Percentiles rank a stretch among this genome's conserved stretches.
Evolutionary conservation across 2,888 invertebrate genomes (phyloP).

Genomic region (Neoitamus cyanurus): DNA sequence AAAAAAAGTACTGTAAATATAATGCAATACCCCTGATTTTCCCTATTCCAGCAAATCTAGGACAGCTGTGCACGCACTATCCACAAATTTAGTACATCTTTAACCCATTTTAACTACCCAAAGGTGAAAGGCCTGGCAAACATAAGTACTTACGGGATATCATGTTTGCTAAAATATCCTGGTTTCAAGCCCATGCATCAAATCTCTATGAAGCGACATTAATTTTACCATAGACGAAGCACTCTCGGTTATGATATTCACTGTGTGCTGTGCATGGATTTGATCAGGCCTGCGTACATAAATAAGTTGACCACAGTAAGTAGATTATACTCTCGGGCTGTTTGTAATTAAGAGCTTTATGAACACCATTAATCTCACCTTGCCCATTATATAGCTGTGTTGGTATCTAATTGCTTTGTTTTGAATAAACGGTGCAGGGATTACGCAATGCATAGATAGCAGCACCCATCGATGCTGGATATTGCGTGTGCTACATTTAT

Average conservation of each 20-base stretch:
- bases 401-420: constrained; percentile 2
- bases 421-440: background rate
- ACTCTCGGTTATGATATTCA: background rate
- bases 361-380: constrained; percentile 5
- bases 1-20: no score
- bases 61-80: no score
- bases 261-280: background rate
- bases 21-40: no score
- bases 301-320: constrained; percentile 18
- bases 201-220: background rate
- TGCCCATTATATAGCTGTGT: background rate
- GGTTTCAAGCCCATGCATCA: background rate
- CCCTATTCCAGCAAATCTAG: no score
- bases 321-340: constrained; percentile 18
- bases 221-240: background rate
- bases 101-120: background rate
- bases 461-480: background rate
- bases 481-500: background rate
- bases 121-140: background rate
- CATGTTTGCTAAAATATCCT: background rate
- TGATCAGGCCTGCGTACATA: background rate
- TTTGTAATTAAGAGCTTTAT: constrained; percentile 27
- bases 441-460: background rate
- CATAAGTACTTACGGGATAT: background rate
- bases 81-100: background rate